Percentiles rank a stretch among this genome's conserved stretches.
Conservation (phyloP, 53 echinoderm and acorn worm genomes). For the Antedon mediterranea region DNA sequence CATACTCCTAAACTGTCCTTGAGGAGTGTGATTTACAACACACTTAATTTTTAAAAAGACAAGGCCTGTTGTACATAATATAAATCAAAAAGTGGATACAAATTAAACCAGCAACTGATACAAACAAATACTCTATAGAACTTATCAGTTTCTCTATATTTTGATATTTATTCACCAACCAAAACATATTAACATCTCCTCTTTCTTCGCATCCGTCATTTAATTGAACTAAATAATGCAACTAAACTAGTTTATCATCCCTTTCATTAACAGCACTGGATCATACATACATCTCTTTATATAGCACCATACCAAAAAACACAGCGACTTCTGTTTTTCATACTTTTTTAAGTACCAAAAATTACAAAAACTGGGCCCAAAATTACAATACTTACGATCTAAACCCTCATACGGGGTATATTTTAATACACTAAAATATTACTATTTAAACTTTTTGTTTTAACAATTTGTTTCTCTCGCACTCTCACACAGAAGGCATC, state of each 20-base stretch:
- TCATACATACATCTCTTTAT: background rate
- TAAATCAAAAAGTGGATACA: no score
- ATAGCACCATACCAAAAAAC: background rate
- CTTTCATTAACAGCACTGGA: background rate
- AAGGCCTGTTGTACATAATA: no score
- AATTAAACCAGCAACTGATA: no score
- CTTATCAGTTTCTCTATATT: background rate
- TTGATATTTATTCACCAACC: background rate
- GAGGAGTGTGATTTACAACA: no score
- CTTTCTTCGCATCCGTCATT: background rate
- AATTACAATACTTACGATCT: background rate
- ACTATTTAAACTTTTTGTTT: background rate
- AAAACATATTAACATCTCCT: background rate
- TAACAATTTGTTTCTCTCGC: no score
- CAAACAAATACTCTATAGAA: background rate
- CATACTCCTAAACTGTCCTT: no score
- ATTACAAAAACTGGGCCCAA: slow-evolving; percentile 1
- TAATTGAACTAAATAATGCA: background rate
- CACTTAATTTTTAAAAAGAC: no score
- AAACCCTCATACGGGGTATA: background rate
- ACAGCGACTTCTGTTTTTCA: background rate
- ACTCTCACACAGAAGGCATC: no score
- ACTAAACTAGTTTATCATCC: background rate
- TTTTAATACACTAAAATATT: slow-evolving; percentile 1
- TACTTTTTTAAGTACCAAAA: background rate